Evolutionary conservation across 1,140 invertebrate genomes (phyloP).

Genomic region (Triops longicaudatus): DNA sequence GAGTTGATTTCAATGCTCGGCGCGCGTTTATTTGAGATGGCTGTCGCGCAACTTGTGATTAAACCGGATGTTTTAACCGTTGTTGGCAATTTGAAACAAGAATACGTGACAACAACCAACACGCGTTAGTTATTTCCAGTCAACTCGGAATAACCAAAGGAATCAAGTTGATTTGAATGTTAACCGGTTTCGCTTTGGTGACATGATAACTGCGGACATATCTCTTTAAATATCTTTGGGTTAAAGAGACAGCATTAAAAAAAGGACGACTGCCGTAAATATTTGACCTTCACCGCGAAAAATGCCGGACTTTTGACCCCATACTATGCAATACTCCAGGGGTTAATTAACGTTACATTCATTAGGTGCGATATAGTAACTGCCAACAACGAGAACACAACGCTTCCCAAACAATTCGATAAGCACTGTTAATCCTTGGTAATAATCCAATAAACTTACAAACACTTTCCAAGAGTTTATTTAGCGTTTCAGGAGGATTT

Average conservation of each 20-base stretch:
- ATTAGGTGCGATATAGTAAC: too few relatives aligned
- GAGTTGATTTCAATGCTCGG: background rate
- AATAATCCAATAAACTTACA: background rate
- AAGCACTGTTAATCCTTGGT: background rate
- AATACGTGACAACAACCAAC: too few relatives aligned
- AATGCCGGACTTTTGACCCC: background rate
- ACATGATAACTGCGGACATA: too few relatives aligned
- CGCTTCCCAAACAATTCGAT: background rate
- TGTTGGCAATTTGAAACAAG: too few relatives aligned
- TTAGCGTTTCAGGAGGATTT: background rate
- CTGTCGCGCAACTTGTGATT: background rate
- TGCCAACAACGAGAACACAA: background rate
- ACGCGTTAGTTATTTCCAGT: too few relatives aligned
- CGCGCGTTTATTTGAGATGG: background rate
- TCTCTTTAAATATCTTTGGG: background rate
- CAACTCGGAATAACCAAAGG: too few relatives aligned
- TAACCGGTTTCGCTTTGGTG: too few relatives aligned
- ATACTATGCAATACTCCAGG: background rate
- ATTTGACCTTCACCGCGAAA: background rate
- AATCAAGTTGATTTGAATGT: too few relatives aligned
- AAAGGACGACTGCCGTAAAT: background rate
- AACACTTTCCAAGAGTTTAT: background rate
- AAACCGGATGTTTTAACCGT: background rate
- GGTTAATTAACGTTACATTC: background rate
- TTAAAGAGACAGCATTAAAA: background rate